Evolutionary conservation across 2,888 invertebrate species (phyloP).

Genomic region (Drosophila helvetica): DNA sequence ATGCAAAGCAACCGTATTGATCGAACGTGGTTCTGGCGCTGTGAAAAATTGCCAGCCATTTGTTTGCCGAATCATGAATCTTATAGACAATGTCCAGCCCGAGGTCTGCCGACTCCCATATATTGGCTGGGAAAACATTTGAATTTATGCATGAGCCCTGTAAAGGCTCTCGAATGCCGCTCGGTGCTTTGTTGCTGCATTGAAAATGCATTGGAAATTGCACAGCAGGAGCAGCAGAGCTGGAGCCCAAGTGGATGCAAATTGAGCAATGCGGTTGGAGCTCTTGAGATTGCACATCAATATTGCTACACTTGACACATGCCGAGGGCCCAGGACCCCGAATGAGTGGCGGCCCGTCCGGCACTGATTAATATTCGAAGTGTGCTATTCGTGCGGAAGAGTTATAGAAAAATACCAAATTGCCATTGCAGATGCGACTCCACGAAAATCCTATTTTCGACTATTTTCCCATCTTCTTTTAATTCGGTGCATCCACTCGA

Average conservation of each 20-base stretch:
- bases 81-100: constrained; percentile 44
- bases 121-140: constrained; percentile 59
- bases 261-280: constrained; percentile 62
- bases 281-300: constrained; percentile 68
- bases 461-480: constrained; percentile 3
- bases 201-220: constrained; percentile 71
- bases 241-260: constrained; percentile 55
- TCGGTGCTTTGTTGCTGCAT: constrained; percentile 38
- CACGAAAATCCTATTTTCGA: constrained; percentile 1
- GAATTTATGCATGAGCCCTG: constrained; percentile 73
- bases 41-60: constrained; percentile 50
- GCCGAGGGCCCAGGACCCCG: constrained; percentile 25
- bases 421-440: constrained; percentile 17
- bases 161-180: constrained; percentile 35
- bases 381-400: constrained; percentile 27
- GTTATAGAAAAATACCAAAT: constrained; percentile 30
- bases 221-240: constrained; percentile 41
- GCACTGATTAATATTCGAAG: constrained; percentile 61
- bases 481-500: constrained; percentile 17
- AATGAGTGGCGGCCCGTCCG: constrained; percentile 17
- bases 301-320: constrained; percentile 68
- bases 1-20: constrained; percentile 16
- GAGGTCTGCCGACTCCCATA: constrained; percentile 14
- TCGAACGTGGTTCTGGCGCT: constrained; percentile 17
- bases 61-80: constrained; percentile 62